Percentiles rank a stretch among this genome's conserved stretches.
These are phyloP conservation scores for Heteromyza rotundicornis DNA, from an alignment of 2,888 invertebrate genomes.

Conservation along the genomic window DNA sequence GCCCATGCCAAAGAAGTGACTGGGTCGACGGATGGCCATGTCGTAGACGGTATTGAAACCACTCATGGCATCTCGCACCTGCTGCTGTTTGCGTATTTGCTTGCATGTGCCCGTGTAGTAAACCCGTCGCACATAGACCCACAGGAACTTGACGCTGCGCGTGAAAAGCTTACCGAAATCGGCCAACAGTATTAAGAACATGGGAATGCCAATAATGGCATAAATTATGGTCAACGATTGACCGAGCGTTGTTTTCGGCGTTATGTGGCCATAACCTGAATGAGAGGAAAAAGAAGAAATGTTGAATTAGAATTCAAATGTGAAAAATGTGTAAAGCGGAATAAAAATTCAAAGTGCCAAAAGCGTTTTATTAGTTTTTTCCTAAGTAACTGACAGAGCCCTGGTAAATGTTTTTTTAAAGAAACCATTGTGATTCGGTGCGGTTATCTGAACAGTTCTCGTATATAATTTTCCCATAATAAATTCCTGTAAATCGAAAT, in stretches of 20 bases:
- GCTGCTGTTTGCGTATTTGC: constrained; percentile 76
- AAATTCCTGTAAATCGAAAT: too few species aligned
- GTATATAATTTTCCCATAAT: too few species aligned
- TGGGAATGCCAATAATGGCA: constrained; percentile 93
- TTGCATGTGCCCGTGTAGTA: constrained; percentile 87
- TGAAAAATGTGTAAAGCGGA: too few species aligned
- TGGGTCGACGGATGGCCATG: constrained; percentile 77
- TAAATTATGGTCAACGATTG: constrained; percentile 89
- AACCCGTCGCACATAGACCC: constrained; percentile 82
- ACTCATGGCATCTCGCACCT: constrained; percentile 83
- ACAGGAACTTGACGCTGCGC: constrained; percentile 85
- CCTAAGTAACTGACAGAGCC: not conserved
- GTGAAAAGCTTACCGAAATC: constrained; percentile 96
- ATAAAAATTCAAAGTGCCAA: too few species aligned
- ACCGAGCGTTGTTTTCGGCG: constrained; percentile 87
- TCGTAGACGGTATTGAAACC: constrained; percentile 83
- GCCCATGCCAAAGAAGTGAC: constrained; percentile 68
- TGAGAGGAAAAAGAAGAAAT: constrained; percentile 30
- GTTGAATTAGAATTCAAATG: not conserved
- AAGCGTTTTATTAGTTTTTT: not conserved
- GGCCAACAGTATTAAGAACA: constrained; percentile 91
- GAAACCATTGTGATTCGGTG: not conserved
- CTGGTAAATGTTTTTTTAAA: not conserved
- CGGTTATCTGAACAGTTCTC: not conserved
- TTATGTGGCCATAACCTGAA: constrained; percentile 95